A percentile compares a stretch with the other conserved stretches of the same genome.
Evolutionary conservation across 2,113 vertebrate genomes (phyloP).

Genomic region (Delphinapterus leucas): DNA sequence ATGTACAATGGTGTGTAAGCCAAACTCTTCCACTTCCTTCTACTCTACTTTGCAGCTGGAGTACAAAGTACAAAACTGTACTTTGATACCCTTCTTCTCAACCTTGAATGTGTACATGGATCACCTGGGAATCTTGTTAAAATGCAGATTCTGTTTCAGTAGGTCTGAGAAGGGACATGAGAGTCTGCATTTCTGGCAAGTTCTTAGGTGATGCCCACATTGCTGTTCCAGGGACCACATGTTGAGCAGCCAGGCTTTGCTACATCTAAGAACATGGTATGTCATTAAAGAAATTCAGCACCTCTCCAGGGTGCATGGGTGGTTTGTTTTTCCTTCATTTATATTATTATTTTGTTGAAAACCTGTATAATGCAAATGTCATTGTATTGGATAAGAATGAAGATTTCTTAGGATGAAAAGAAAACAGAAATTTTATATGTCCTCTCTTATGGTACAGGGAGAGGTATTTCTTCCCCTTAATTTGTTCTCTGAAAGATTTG

Average conservation of each 20-base stretch:
- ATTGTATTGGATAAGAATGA: background rate
- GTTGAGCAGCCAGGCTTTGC: background rate
- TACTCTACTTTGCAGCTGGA: background rate
- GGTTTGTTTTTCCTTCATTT: slow-evolving; percentile 52
- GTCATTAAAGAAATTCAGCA: background rate
- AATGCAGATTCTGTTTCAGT: background rate
- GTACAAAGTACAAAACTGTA: background rate
- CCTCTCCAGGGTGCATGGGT: background rate
- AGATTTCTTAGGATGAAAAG: background rate
- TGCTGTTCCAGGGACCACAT: background rate
- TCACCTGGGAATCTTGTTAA: background rate
- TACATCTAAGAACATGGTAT: background rate
- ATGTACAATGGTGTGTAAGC: background rate
- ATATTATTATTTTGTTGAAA: slow-evolving; percentile 60
- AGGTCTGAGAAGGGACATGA: background rate
- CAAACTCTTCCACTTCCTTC: background rate
- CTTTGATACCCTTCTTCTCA: background rate
- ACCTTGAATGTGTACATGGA: background rate
- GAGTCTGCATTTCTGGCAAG: background rate
- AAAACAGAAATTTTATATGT: background rate
- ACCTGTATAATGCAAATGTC: slow-evolving; percentile 31
- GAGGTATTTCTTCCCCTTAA: slow-evolving; percentile 12
- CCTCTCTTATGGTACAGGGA: slow-evolving; percentile 18
- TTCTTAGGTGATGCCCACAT: background rate
- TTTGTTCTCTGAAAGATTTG: slow-evolving; percentile 58